phyloP scores from a whole-genome alignment of 2,797 vertebrate genomes.

The Potorous gilbertii region DNA sequence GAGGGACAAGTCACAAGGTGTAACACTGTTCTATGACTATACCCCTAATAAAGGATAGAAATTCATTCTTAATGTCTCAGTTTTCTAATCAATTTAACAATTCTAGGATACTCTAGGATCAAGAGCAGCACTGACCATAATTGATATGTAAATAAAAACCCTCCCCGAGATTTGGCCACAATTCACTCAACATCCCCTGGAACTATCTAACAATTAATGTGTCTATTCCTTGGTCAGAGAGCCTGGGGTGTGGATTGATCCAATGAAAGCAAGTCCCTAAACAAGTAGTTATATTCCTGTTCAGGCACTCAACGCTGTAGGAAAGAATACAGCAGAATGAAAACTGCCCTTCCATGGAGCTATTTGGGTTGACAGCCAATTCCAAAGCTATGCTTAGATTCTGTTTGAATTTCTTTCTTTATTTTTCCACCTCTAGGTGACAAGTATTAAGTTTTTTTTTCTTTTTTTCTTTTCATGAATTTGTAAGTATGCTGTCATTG shows the following conservation, averaged over 20 bases:
- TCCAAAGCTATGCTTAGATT: constrained; percentile 33
- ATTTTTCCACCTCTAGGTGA: not conserved
- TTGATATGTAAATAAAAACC: not conserved
- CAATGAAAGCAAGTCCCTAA: constrained; percentile 17
- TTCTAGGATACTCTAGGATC: not conserved
- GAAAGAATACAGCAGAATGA: not conserved
- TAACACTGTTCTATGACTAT: not conserved
- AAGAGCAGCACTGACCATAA: not conserved
- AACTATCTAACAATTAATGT: not conserved
- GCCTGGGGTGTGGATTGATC: not conserved
- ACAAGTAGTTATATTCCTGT: constrained; percentile 3
- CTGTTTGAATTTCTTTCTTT: not conserved
- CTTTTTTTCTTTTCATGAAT: not conserved
- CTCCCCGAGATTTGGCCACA: not conserved
- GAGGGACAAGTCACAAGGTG: not conserved
- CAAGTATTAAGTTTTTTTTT: not conserved
- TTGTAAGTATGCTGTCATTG: constrained; percentile 3
- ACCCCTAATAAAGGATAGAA: constrained; percentile 6
- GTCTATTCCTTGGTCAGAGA: not conserved
- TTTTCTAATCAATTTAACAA: constrained; percentile 50
- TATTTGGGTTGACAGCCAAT: not conserved
- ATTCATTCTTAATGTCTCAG: not conserved
- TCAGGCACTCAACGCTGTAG: constrained; percentile 9
- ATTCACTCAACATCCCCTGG: not conserved
- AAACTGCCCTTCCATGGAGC: not conserved